Base-by-base conservation (phyloP, 2,888 invertebrate genomes). In the Parascotia fuliginaria region DNA sequence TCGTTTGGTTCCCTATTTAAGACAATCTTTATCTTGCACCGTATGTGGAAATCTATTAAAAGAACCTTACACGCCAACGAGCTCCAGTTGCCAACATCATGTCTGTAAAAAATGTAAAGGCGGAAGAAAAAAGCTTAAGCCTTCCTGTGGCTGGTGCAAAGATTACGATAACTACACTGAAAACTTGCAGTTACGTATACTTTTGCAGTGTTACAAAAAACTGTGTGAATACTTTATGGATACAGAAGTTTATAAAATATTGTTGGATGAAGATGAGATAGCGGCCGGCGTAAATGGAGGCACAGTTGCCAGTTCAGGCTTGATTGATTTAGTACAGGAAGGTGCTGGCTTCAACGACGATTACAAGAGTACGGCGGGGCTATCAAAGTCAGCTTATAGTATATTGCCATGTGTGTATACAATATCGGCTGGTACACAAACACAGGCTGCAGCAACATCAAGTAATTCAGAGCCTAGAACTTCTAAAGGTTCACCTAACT, bases 151-250 rank as follows among this genome's bases (percentile, higher is more conserved):
- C 65, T 96, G 96, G 94, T 98, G 98, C 83, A 96, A 96, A 82
- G 96, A 97, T 75, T 96, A 96, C 74, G 94, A 94, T 29, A 94
- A 95, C 58, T 98, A 97, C 82, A 93, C 94, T 42, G 97, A 97
- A 82, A 97, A 97, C 83, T 94, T 95, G 57, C 95, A 96, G 69
- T 89, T 98, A 71, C 94, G 96, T 42, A 95, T 97, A 70, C 92
- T 98, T 33, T 87, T 98, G 49, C 96, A 97, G 82, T 97, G 98
- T 87, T 98, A 97, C 80, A 97, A 97, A 85, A 96, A 96, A 77
- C 93, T 98, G 55, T 98, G 98, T 90, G 95, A 95, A 77, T 97
- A 96, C 85, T 93, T 98, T 71, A 94, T 95, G 70, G 95, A 94
- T 49, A 95, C 96, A 1, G 93, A 94, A 31, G 93, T 96, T 51